A percentile compares a stretch with the other conserved stretches of the same genome.
These are phyloP conservation scores for Sitta europaea DNA, from an alignment of 2,113 vertebrate species.

Conservation along the genomic window DNA sequence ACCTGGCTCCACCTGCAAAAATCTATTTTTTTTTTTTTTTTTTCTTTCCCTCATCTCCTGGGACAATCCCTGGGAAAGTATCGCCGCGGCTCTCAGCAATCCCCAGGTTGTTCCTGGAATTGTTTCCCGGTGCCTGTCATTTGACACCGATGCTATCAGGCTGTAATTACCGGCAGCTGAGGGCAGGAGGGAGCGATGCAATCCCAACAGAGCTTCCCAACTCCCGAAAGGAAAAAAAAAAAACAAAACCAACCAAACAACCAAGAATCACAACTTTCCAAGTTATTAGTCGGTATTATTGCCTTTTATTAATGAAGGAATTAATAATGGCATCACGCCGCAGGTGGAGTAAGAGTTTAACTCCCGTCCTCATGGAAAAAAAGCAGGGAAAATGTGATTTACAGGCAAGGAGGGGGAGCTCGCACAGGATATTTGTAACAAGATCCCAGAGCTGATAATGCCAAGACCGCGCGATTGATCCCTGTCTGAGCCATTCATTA, in stretches of 20 bases:
- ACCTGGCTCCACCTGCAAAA: neutral
- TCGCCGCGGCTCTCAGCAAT: neutral
- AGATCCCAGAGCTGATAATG: neutral
- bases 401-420: neutral
- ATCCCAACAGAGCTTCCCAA: neutral
- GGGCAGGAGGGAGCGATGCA: neutral
- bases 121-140: constrained; percentile 1
- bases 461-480: neutral
- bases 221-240: neutral
- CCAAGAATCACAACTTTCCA: neutral
- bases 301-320: neutral
- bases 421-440: neutral
- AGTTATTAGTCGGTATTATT: neutral
- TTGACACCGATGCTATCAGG: neutral
- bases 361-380: neutral
- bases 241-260: too few species aligned
- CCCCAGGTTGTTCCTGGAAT: neutral
- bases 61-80: neutral
- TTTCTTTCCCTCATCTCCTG: too few species aligned
- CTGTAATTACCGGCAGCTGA: neutral
- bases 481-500: neutral
- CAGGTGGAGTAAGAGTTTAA: neutral
- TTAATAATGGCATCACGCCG: neutral
- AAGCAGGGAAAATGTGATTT: neutral
- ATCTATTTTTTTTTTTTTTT: neutral